Evolutionary conservation across 2,797 vertebrate species (phyloP).

Genomic region (Sitta carolinensis): DNA sequence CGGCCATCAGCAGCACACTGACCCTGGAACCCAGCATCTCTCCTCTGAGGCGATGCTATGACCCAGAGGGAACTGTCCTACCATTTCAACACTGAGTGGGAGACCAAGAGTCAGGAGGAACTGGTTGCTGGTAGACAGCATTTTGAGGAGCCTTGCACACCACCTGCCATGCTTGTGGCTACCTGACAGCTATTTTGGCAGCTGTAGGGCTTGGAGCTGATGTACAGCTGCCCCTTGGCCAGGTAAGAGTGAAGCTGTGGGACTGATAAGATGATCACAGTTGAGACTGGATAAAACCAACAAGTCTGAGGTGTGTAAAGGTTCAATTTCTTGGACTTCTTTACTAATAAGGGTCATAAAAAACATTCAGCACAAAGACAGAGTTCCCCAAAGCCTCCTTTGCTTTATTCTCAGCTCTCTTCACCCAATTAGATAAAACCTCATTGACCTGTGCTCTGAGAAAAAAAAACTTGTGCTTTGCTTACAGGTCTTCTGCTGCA

Average conservation of each 20-base stretch:
- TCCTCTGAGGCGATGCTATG: background rate
- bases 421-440: background rate
- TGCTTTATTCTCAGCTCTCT: background rate
- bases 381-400: background rate
- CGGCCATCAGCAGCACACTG: background rate
- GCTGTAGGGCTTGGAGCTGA: background rate
- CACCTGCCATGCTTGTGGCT: background rate
- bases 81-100: background rate
- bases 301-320: background rate
- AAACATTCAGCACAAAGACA: background rate
- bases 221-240: rapidly evolving
- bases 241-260: background rate
- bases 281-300: background rate
- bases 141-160: background rate
- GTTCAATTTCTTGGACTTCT: background rate
- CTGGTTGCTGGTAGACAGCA: background rate
- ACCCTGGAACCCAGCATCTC: background rate
- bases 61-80: background rate
- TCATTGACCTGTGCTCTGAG: background rate
- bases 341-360: background rate
- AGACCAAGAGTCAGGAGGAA: background rate
- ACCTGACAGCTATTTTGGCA: background rate
- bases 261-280: background rate
- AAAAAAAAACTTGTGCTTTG: background rate
- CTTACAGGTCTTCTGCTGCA: background rate